These are phyloP conservation scores for Hyposmocoma kahamanoa DNA, from an alignment of 1,140 invertebrate species.

Conservation along the genomic window DNA sequence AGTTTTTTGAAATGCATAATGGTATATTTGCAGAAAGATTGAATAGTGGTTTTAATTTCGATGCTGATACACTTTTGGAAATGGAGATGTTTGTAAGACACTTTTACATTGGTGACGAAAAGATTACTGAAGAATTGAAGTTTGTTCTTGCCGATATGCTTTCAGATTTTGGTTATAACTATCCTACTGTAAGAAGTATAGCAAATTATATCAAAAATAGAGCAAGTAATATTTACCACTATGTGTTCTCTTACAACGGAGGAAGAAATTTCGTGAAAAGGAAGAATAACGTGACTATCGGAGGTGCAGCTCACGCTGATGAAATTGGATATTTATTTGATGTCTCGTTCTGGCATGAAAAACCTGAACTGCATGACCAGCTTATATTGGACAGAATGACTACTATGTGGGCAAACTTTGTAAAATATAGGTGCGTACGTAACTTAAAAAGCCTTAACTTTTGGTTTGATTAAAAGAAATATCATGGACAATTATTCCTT, in stretches of 20 bases:
- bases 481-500: too few species aligned
- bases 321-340: constrained; percentile 37
- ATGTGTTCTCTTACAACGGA: constrained; percentile 30
- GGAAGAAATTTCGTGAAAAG: constrained; percentile 24
- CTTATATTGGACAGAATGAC: constrained; percentile 24
- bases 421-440: constrained; percentile 30
- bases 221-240: constrained; percentile 19
- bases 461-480: too few species aligned
- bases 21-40: constrained; percentile 14
- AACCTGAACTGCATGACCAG: constrained; percentile 18
- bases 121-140: constrained; percentile 10
- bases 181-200: constrained; percentile 23
- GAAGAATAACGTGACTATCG: constrained; percentile 20
- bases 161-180: constrained; percentile 25
- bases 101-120: constrained; percentile 28
- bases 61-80: constrained; percentile 11
- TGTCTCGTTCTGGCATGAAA: constrained; percentile 14
- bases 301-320: constrained; percentile 23
- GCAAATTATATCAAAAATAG: constrained; percentile 20
- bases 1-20: constrained; percentile 7
- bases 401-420: constrained; percentile 31
- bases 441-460: too few species aligned
- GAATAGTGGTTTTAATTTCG: constrained; percentile 14
- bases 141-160: constrained; percentile 15
- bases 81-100: constrained; percentile 14